Base-by-base conservation (phyloP, 2,888 invertebrate genomes). In the Anodontia alba region DNA sequence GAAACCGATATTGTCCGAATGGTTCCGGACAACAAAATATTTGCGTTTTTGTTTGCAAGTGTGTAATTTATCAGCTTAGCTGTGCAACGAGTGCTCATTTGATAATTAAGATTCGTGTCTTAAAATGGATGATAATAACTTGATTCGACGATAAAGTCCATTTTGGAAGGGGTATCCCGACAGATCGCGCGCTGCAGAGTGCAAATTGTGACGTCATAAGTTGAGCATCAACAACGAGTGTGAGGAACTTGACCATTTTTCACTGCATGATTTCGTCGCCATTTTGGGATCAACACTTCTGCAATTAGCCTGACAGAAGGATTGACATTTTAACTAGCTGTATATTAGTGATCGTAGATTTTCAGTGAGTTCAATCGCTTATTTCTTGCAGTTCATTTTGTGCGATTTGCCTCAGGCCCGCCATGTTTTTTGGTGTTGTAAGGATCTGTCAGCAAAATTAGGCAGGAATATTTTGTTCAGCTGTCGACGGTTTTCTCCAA, bases 221-320 rank as follows among this genome's bases (percentile, higher is more conserved):
- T 84, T 86, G 89, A 91, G 89, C 91, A 91, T 90, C 91, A 91
- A 91, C 91, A 91, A 83, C 83, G 81, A 90, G 90, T 79, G 68
- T 62, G 67, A 79, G 76, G 67, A 76, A 81, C 77, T 76, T 82
- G 82, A 80, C 85, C 80, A 80, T 73, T 85, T n/a, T 85, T 82
- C 78, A 82, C 69, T 72, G 80, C 76, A 62, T 80, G 78, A 85
- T 85, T 85, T 82, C 85, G 85, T 80, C 82, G 85, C 85, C 82
- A 82, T 85, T 80, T 82, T 85, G 80, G 73, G 71, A 70, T 62
- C 76, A 76, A 85, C 57, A 62, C 29, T 29, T 67, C 72, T 75
- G 43, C 62, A 51, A 38, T 54, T 78, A 66, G 70, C 76, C 71
- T 77, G 57, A 80, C 69, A 57, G 73, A 15, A 43, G 54, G 70